These are phyloP conservation scores for Phorcus lineatus DNA, from an alignment of 2,888 invertebrate genomes.

Conservation along the genomic window DNA sequence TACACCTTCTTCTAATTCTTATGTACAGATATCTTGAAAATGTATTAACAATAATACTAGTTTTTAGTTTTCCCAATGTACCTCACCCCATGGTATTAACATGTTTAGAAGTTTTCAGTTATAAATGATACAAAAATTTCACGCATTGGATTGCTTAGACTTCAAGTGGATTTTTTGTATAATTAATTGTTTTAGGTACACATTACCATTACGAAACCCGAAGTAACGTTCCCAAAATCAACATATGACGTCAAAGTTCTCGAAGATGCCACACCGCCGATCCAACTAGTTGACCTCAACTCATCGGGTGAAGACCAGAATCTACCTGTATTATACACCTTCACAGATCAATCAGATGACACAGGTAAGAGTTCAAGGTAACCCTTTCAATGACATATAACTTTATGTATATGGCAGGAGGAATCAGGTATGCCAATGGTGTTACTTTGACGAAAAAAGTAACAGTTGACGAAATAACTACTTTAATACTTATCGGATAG, in stretches of 20 bases:
- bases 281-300: conserved; percentile 85
- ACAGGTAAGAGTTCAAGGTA: background rate
- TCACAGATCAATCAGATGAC: conserved; percentile 28
- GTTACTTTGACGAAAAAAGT: too few species aligned
- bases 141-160: background rate
- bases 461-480: too few species aligned
- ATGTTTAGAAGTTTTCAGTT: too few species aligned
- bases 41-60: too few species aligned
- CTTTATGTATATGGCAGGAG: too few species aligned
- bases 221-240: conserved; percentile 53
- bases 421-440: too few species aligned
- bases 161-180: background rate
- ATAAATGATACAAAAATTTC: background rate
- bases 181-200: background rate
- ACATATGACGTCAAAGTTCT: conserved; percentile 89
- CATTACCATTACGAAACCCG: conserved; percentile 18
- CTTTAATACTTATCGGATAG: too few species aligned
- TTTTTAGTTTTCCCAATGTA: too few species aligned
- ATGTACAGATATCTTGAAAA: too few species aligned
- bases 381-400: too few species aligned
- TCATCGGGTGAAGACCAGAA: conserved; percentile 80
- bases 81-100: too few species aligned
- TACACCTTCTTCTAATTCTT: too few species aligned
- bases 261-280: conserved; percentile 87
- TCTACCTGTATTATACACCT: conserved; percentile 59